phyloP scores from a whole-genome alignment of 2,797 vertebrate genomes.

The Hypotaenidia philippensis region DNA sequence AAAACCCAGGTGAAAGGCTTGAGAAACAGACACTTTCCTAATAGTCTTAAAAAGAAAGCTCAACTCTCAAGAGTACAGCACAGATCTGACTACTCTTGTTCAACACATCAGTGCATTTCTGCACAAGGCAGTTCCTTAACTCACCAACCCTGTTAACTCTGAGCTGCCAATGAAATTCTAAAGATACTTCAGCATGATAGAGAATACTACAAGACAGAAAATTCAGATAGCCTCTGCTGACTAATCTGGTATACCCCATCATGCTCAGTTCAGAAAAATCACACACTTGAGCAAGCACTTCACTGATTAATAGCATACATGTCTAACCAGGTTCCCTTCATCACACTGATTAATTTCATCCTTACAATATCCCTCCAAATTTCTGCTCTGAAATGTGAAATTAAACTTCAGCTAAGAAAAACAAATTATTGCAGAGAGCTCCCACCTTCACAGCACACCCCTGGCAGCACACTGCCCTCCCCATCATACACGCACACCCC shows the following conservation, averaged over 20 bases:
- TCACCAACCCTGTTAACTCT: background rate
- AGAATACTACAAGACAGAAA: background rate
- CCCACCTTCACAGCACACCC: background rate
- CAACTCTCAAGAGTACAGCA: background rate
- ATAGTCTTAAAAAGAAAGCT: background rate
- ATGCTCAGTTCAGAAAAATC: background rate
- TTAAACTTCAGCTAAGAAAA: background rate
- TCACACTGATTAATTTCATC: background rate
- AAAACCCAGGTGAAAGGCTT: background rate
- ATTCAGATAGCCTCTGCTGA: background rate
- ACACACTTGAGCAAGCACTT: background rate
- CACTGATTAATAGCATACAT: background rate
- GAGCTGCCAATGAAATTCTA: conserved; percentile 21
- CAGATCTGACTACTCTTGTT: background rate
- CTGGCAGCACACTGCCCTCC: background rate
- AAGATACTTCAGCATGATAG: background rate
- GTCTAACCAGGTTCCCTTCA: background rate
- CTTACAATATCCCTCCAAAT: background rate
- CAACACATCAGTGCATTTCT: background rate
- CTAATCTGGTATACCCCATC: background rate
- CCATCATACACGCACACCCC: background rate
- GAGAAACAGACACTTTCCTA: background rate
- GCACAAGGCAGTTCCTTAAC: background rate
- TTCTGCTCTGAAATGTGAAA: background rate
- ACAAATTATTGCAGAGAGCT: background rate